phyloP scores from a whole-genome alignment of 2,113 vertebrate genomes.

The Pungitius pungitius region DNA sequence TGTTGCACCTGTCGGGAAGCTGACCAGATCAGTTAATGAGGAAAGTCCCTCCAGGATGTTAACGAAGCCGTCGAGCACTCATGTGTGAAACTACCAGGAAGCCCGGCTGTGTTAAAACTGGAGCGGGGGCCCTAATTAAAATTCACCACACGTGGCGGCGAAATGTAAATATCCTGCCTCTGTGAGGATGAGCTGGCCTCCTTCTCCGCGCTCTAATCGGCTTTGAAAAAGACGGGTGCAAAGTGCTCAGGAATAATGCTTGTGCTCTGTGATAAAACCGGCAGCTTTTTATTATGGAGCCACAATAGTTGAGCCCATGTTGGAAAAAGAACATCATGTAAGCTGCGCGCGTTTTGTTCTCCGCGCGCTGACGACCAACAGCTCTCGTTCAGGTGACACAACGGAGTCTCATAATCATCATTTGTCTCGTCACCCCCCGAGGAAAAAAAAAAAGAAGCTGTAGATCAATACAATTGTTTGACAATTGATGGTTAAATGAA shows the following conservation, averaged over 20 bases:
- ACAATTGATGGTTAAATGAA: conserved; percentile 21
- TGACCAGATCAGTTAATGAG: conserved; percentile 76
- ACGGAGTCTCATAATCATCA: conserved; percentile 20
- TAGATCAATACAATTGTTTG: conserved; percentile 24
- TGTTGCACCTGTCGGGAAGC: conserved; percentile 72
- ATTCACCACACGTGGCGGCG: conserved; percentile 64
- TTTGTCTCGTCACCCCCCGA: conserved; percentile 12
- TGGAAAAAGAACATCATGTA: conserved; percentile 64
- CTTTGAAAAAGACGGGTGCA: conserved; percentile 71
- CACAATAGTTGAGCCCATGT: conserved; percentile 65
- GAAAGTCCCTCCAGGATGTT: conserved; percentile 70
- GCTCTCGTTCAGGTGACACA: conserved; percentile 32
- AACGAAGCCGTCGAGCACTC: conserved; percentile 71
- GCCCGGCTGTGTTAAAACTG: conserved; percentile 49
- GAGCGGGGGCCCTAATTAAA: conserved; percentile 59
- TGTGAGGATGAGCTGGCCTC: conserved; percentile 68
- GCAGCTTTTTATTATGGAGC: conserved; percentile 71
- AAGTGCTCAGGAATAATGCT: conserved; percentile 71
- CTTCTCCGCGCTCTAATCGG: conserved; percentile 69
- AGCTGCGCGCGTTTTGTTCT: conserved; percentile 53
- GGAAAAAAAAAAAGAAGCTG: conserved; percentile 9
- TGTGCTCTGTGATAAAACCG: conserved; percentile 74
- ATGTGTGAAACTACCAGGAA: conserved; percentile 70
- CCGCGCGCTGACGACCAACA: conserved; percentile 35
- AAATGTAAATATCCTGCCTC: conserved; percentile 77